These are phyloP conservation scores for Alcis repandata DNA, from an alignment of 2,888 invertebrate species.

Conservation along the genomic window DNA sequence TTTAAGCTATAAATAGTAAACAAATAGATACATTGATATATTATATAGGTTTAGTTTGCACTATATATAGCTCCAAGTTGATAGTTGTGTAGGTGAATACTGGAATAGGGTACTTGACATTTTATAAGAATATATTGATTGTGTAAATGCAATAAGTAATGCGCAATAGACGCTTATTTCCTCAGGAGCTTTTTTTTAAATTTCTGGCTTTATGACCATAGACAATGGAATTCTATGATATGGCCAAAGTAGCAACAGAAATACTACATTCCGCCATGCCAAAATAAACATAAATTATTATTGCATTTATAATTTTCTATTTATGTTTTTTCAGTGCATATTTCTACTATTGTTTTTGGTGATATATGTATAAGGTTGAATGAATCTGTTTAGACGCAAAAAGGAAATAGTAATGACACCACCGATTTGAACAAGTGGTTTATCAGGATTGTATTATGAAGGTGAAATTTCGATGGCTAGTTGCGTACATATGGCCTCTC, in stretches of 20 bases:
- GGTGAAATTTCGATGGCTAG: not conserved
- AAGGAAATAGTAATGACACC: not conserved
- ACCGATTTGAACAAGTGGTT: conserved; percentile 3
- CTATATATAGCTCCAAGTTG: conserved; percentile 16
- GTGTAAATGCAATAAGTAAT: not conserved
- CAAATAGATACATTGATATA: conserved; percentile 34
- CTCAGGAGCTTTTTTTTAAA: not conserved
- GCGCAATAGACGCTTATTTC: not conserved
- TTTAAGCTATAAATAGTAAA: conserved; percentile 33
- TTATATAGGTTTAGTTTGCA: conserved; percentile 37
- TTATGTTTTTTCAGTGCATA: conserved; percentile 36
- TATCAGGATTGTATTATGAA: not conserved
- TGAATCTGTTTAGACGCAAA: not conserved
- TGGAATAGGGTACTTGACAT: not conserved
- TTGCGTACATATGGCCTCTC: not conserved
- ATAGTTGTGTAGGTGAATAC: conserved; percentile 16
- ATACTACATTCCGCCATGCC: conserved; percentile 81
- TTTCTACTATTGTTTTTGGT: conserved; percentile 12
- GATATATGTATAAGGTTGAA: conserved; percentile 13
- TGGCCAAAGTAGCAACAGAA: conserved; percentile 71
- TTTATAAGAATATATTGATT: not conserved
- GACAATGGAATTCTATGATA: conserved; percentile 8
- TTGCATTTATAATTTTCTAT: conserved; percentile 67
- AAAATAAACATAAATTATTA: conserved; percentile 54
- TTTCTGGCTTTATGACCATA: not conserved